phyloP scores from a whole-genome alignment of 2,113 vertebrate species.

The Condylura cristata region DNA sequence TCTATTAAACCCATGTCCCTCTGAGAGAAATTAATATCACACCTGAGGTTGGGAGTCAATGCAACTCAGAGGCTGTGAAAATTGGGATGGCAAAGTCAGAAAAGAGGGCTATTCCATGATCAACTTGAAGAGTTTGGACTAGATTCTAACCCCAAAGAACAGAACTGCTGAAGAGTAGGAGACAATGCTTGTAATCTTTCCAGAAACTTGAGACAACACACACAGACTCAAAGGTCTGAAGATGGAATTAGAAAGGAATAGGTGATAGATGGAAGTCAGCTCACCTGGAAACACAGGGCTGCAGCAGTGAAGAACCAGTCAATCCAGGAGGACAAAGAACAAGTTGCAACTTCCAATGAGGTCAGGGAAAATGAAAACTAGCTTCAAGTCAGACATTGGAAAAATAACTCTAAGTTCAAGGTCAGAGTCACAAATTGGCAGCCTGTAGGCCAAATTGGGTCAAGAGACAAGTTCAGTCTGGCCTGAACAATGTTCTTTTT shows the following conservation, averaged over 20 bases:
- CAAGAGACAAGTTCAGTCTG: slow-evolving; percentile 11
- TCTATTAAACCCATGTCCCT: slow-evolving; percentile 79
- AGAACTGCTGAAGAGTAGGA: neutral
- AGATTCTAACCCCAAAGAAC: neutral
- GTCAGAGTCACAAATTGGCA: neutral
- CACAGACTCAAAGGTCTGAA: neutral
- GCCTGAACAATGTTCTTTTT: neutral
- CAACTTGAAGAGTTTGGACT: neutral
- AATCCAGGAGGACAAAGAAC: neutral
- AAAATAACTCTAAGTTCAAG: slow-evolving; percentile 21
- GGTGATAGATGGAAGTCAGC: neutral
- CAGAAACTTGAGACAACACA: neutral
- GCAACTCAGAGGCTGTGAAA: slow-evolving; percentile 55
- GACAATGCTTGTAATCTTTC: neutral
- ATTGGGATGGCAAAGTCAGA: slow-evolving; percentile 39
- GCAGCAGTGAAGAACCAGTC: neutral
- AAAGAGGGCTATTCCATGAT: neutral
- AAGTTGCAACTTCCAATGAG: neutral
- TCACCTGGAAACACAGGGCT: neutral
- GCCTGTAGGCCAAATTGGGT: neutral
- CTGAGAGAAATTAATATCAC: slow-evolving; percentile 79
- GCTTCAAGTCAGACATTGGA: neutral
- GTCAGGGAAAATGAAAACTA: neutral
- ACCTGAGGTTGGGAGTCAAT: slow-evolving; percentile 67
- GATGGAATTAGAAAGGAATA: neutral